These are phyloP conservation scores for Trimorus sp. DNA, from an alignment of 2,888 invertebrate species.

Conservation along the genomic window DNA sequence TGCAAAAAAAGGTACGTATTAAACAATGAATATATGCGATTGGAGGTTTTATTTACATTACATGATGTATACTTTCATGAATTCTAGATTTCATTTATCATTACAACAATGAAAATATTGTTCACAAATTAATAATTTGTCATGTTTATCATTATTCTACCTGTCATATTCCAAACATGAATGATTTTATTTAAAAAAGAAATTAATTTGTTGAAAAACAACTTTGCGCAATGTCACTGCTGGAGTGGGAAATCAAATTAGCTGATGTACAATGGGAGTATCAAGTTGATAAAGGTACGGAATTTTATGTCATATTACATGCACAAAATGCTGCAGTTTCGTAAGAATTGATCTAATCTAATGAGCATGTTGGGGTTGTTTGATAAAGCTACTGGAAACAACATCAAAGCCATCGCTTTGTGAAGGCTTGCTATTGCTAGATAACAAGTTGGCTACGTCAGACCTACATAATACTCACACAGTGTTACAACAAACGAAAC, in stretches of 20 bases:
- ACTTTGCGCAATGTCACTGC: neutral
- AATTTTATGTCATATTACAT: slow-evolving; percentile 13
- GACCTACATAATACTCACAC: slow-evolving; percentile 40
- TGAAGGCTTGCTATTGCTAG: slow-evolving; percentile 50
- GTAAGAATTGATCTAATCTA: slow-evolving; percentile 41
- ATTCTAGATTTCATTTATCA: too few species aligned
- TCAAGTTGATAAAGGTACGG: slow-evolving; percentile 19
- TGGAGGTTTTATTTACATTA: too few species aligned
- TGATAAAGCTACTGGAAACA: slow-evolving; percentile 46
- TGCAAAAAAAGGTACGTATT: too few species aligned
- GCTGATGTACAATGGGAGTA: slow-evolving; percentile 11
- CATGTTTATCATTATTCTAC: too few species aligned
- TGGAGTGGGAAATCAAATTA: slow-evolving; percentile 2
- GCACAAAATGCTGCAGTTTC: slow-evolving; percentile 25
- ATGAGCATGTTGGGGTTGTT: slow-evolving; percentile 48
- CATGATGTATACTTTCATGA: too few species aligned
- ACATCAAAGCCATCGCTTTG: slow-evolving; percentile 50
- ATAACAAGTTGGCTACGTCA: slow-evolving; percentile 49
- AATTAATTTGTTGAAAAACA: neutral
- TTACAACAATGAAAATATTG: too few species aligned
- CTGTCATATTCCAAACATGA: too few species aligned
- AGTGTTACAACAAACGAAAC: slow-evolving; percentile 45
- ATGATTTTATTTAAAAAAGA: too few species aligned
- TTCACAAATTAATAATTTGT: too few species aligned
- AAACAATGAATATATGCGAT: too few species aligned